Base-by-base conservation (phyloP, 2,113 vertebrate genomes). In the Rynchops niger region DNA sequence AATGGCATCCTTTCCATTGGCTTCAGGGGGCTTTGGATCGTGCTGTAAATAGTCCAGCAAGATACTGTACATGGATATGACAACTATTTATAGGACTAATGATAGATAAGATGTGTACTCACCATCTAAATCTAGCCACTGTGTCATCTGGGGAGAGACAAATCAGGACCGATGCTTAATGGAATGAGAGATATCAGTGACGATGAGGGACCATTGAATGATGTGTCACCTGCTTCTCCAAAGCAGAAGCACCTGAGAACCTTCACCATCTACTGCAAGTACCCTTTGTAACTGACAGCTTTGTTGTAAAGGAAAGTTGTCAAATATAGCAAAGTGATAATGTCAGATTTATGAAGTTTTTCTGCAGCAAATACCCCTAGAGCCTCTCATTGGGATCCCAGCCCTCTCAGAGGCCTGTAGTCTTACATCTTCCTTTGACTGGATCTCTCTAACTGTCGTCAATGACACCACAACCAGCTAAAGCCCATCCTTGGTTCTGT, bases 1-100 rank as follows among this genome's bases (percentile, higher is more conserved):
- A 96, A 93, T 20, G 38, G 38, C 76, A 95, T 91, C 71, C 71
- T 85, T 96, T 91, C 58, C 74, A 88, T 13, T 95, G 87, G 82
- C 74, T 96, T 93, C 82, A 90, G 70, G 74, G 74, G 81, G 71
- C 84, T 95, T 74, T 25, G 25, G 67, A 86, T 78, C 58, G 12
- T 43, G 45, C 84, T 94, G 74, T 86, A 94, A 96, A 95, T 90
- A 91, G 67, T 65, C 22, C 65, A 77, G 62, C 38, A 86, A 77
- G 86, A 85, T 88, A 95, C 97, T 97, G 91, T 96, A 95, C 87
- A 63, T 93, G 82, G 83, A 85, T 91, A 63, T 72, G 70, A 70
- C 63, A 92, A 93, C 88, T 95, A 95, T 96, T 95, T 95, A 95
- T 94, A 96, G 91, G 38, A 14, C 4, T 87, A 83, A 85, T 21